These are phyloP conservation scores for Piaya cayana DNA, from an alignment of 2,113 vertebrate genomes.

Conservation along the genomic window DNA sequence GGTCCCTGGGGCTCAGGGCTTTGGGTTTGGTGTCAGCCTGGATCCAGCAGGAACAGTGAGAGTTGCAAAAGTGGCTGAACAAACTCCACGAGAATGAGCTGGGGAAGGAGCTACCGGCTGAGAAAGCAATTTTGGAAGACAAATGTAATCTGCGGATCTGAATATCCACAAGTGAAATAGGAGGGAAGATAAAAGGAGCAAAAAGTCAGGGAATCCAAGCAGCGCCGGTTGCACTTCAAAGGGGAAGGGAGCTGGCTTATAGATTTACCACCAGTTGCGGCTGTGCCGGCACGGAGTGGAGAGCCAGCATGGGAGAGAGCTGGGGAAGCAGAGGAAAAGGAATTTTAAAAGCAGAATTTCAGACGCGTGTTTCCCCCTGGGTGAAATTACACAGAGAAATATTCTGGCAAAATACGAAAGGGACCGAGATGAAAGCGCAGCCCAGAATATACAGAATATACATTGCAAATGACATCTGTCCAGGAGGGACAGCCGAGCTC, in stretches of 20 bases:
- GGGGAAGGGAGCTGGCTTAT: constrained; percentile 25
- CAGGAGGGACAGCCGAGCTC: background rate
- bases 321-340: background rate
- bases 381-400: constrained; percentile 60
- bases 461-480: constrained; percentile 45
- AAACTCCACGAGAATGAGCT: rapidly evolving
- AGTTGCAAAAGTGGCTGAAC: background rate
- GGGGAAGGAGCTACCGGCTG: background rate
- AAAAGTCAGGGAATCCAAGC: constrained; percentile 44
- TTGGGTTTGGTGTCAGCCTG: rapidly evolving
- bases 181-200: constrained; percentile 52
- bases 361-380: constrained; percentile 44
- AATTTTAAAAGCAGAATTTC: constrained; percentile 46
- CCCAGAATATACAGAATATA: background rate
- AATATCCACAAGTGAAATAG: constrained; percentile 51
- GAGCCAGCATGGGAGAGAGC: constrained; percentile 16
- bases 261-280: background rate
- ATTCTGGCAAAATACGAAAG: constrained; percentile 64
- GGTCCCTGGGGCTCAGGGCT: too few species aligned
- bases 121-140: constrained; percentile 41
- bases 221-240: constrained; percentile 48
- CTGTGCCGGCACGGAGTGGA: background rate
- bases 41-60: background rate
- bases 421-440: constrained; percentile 52
- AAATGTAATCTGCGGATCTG: constrained; percentile 37